Evolutionary conservation across 2,113 vertebrate species (phyloP).

Genomic region (Ascaphus truei): DNA sequence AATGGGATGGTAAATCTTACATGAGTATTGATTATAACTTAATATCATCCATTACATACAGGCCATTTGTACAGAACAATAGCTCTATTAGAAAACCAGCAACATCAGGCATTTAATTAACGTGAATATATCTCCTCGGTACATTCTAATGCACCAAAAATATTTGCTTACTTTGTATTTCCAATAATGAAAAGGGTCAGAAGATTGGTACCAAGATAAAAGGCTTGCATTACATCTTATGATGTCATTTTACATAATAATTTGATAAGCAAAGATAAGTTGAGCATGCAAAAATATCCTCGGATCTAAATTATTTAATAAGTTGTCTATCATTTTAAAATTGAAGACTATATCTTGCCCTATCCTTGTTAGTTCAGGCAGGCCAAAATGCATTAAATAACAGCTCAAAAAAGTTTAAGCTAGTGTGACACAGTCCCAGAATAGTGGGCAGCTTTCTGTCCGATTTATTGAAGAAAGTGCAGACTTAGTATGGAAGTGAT

Average conservation of each 20-base stretch:
- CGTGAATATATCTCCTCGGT: slow-evolving; percentile 27
- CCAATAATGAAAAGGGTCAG: not conserved
- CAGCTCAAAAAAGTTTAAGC: too few species aligned
- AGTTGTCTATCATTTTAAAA: slow-evolving; percentile 38
- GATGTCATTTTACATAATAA: slow-evolving; percentile 11
- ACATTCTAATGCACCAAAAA: slow-evolving; percentile 22
- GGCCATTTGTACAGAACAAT: slow-evolving; percentile 36
- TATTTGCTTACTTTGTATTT: slow-evolving; percentile 5
- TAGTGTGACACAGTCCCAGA: too few species aligned
- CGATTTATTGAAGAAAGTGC: too few species aligned
- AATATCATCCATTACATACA: slow-evolving; percentile 49
- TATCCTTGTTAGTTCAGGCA: too few species aligned
- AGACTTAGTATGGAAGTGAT: too few species aligned
- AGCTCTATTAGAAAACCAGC: slow-evolving; percentile 15
- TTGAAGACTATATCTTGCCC: slow-evolving; percentile 25
- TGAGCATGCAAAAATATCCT: slow-evolving; percentile 11
- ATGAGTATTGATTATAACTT: slow-evolving; percentile 58
- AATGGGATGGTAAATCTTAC: slow-evolving; percentile 53
- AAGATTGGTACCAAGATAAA: not conserved
- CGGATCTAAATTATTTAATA: slow-evolving; percentile 28
- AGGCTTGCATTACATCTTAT: not conserved
- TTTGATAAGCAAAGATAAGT: not conserved
- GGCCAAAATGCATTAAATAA: too few species aligned
- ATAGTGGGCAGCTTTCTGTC: too few species aligned
- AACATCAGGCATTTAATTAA: slow-evolving; percentile 41